Evolutionary conservation across 2,113 vertebrate species (phyloP).

Genomic region (Tupaia chinensis): DNA sequence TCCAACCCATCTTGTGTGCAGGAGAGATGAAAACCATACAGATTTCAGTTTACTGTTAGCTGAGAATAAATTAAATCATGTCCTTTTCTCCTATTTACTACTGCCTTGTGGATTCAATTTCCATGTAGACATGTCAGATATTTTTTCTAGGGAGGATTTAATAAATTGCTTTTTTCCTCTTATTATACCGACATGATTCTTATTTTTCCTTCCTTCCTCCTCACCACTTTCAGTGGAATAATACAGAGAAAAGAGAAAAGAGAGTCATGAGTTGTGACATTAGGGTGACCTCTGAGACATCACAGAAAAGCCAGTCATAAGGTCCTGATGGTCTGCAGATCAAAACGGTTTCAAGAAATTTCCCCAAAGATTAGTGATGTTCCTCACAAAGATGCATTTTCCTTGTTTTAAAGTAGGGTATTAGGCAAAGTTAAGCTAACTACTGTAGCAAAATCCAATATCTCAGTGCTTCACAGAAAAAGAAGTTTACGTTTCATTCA

Average conservation of each 20-base stretch:
- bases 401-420: background rate
- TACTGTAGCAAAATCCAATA: background rate
- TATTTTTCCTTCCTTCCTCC: background rate
- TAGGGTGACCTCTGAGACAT: background rate
- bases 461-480: background rate
- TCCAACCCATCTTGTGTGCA: conserved; percentile 51
- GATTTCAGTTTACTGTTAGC: conserved; percentile 76
- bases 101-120: conserved; percentile 79
- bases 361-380: background rate
- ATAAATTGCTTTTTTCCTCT: conserved; percentile 65
- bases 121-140: conserved; percentile 56
- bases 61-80: conserved; percentile 74
- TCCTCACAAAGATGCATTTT: background rate
- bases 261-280: background rate
- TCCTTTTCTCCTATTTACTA: conserved; percentile 75
- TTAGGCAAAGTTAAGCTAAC: background rate
- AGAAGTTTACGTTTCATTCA: background rate
- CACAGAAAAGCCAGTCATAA: background rate
- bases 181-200: conserved; percentile 4
- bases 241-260: fast-evolving
- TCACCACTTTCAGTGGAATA: background rate
- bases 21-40: conserved; percentile 75
- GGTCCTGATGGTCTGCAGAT: background rate
- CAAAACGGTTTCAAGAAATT: background rate
- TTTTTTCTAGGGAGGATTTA: conserved; percentile 65